Percentiles rank a stretch among this genome's conserved stretches.
Conservation (phyloP, 2,888 invertebrate genomes). For the Fragum sueziense region DNA sequence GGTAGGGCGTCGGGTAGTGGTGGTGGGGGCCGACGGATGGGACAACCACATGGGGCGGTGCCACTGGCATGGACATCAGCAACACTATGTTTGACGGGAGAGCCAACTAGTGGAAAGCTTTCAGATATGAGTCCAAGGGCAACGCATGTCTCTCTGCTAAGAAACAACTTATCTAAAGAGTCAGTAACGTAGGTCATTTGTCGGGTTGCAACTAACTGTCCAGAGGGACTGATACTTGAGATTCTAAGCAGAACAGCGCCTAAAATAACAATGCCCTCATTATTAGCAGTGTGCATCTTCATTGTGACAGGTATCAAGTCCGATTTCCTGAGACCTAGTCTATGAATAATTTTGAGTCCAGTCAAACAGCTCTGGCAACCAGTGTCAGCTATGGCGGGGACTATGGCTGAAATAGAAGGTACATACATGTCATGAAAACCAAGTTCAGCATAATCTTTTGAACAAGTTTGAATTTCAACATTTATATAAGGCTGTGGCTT, state of each 20-base stretch:
- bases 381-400: slow-evolving; percentile 62
- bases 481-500: slow-evolving; percentile 57
- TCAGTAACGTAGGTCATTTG: too few relatives aligned
- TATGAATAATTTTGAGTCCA: too few relatives aligned
- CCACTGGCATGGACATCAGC: background rate
- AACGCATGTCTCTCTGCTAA: slow-evolving; percentile 63
- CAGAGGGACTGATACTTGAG: slow-evolving; percentile 37
- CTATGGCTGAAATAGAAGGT: slow-evolving; percentile 23
- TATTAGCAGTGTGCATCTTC: slow-evolving; percentile 69
- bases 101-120: slow-evolving; percentile 48
- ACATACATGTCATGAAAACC: slow-evolving; percentile 39
- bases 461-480: slow-evolving; percentile 18
- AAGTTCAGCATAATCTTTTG: slow-evolving; percentile 49
- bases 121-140: slow-evolving; percentile 57
- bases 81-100: slow-evolving; percentile 50
- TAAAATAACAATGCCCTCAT: too few relatives aligned
- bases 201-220: slow-evolving; percentile 48
- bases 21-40: slow-evolving; percentile 35
- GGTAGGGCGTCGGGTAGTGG: too few relatives aligned
- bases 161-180: too few relatives aligned
- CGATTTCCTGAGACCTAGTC: slow-evolving; percentile 53
- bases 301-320: slow-evolving; percentile 68
- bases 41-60: slow-evolving; percentile 6
- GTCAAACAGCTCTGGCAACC: slow-evolving; percentile 67
- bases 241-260: too few relatives aligned